Percentiles rank a stretch among this genome's conserved stretches.
Conservation (phyloP, 2,888 invertebrate genomes). For the Tipula helvola region DNA sequence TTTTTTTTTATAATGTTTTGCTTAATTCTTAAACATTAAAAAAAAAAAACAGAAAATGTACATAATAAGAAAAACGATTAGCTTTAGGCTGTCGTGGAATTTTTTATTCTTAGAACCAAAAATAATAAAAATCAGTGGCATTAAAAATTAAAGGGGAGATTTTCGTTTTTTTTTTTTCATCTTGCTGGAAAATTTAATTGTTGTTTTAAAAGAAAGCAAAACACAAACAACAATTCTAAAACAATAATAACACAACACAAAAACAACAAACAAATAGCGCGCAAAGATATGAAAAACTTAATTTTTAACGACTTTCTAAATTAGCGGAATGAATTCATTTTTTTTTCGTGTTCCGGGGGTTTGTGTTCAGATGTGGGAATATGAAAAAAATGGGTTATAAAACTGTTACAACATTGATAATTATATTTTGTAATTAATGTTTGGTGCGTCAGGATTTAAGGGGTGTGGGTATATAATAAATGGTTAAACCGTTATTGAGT, state of each 20-base stretch:
- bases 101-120: neutral
- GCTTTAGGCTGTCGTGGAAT: neutral
- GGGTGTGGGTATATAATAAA: neutral
- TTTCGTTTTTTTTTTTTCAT: neutral
- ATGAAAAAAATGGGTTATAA: neutral
- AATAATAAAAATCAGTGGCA: neutral
- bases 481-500: too few species aligned
- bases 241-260: neutral
- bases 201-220: neutral
- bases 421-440: neutral
- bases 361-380: neutral
- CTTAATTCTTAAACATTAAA: neutral
- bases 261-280: neutral
- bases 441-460: neutral
- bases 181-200: neutral
- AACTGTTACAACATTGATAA: constrained; percentile 10
- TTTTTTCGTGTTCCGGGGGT: neutral
- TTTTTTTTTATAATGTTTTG: neutral
- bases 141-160: constrained; percentile 4
- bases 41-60: neutral
- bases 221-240: neutral
- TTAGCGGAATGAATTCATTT: neutral
- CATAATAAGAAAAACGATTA: neutral
- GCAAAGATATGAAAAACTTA: constrained; percentile 4
- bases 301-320: neutral